Percentiles rank a stretch among this genome's conserved stretches.
Evolutionary conservation across 2,797 vertebrate species (phyloP).

Genomic region (Salarias fasciatus): DNA sequence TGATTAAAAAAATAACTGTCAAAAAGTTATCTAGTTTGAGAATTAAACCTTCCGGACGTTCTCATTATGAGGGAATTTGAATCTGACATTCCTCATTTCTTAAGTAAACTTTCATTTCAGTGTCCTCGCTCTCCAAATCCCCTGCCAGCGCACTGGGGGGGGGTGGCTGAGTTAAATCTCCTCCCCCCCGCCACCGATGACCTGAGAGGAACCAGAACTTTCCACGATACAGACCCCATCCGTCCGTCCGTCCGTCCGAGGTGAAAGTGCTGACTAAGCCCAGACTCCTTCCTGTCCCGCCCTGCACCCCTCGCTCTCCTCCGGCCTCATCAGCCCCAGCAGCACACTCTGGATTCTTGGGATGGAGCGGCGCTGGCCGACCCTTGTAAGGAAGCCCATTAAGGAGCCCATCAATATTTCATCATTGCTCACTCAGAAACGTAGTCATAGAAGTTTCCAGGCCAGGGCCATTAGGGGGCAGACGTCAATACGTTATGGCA

Average conservation of each 20-base stretch:
- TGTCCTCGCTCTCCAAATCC: slow-evolving; percentile 33
- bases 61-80: slow-evolving; percentile 29
- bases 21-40: too few species aligned
- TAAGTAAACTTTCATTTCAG: slow-evolving; percentile 49
- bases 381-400: slow-evolving; percentile 81
- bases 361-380: slow-evolving; percentile 58
- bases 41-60: slow-evolving; percentile 3
- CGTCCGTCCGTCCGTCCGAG: too few species aligned
- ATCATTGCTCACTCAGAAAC: slow-evolving; percentile 81
- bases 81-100: slow-evolving; percentile 33
- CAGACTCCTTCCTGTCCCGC: slow-evolving; percentile 54
- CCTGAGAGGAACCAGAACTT: slow-evolving; percentile 57
- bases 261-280: slow-evolving; percentile 73
- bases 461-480: slow-evolving; percentile 79
- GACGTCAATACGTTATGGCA: slow-evolving; percentile 79
- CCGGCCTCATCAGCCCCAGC: slow-evolving; percentile 43
- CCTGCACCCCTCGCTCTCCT: slow-evolving; percentile 30
- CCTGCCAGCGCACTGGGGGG: slow-evolving; percentile 14
- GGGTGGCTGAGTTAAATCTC: slow-evolving; percentile 39
- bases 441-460: slow-evolving; percentile 82
- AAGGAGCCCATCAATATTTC: slow-evolving; percentile 86
- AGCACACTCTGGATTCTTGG: slow-evolving; percentile 54
- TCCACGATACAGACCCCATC: slow-evolving; percentile 51
- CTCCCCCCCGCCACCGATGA: slow-evolving; percentile 35
- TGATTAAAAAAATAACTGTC: not conserved